phyloP scores from a whole-genome alignment of 2,888 invertebrate genomes.

The Cerceris ruficornis region DNA sequence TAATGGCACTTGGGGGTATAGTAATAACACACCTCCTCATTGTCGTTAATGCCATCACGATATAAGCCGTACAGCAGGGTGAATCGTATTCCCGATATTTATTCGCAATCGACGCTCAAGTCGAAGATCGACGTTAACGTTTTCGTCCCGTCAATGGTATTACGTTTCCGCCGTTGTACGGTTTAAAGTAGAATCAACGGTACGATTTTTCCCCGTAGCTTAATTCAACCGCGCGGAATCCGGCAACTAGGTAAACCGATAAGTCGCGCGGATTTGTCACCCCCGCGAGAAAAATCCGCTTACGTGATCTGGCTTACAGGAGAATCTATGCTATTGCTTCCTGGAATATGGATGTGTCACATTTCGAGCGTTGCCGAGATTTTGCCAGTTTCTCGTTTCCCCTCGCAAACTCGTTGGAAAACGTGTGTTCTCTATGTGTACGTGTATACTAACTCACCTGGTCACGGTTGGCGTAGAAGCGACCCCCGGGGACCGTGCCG shows the following conservation, averaged over 20 bases:
- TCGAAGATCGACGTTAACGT: no score
- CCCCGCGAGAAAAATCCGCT: conserved; percentile 62
- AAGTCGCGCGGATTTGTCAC: conserved; percentile 62
- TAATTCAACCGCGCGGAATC: conserved; percentile 54
- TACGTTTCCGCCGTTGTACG: conserved; percentile 1
- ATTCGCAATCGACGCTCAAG: no score
- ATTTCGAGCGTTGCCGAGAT: conserved; percentile 31
- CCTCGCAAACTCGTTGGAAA: conserved; percentile 43
- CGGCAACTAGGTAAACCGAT: conserved; percentile 61
- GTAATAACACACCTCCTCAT: conserved; percentile 23
- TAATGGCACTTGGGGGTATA: conserved; percentile 48
- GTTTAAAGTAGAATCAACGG: conserved; percentile 2
- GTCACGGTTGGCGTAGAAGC: conserved; percentile 76
- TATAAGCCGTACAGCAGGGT: no score
- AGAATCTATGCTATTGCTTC: conserved; percentile 53
- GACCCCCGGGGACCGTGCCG: conserved; percentile 76
- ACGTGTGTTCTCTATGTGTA: neutral
- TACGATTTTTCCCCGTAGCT: neutral
- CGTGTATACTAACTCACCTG: conserved; percentile 67
- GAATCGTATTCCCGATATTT: no score
- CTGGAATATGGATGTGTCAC: conserved; percentile 61
- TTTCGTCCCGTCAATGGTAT: neutral
- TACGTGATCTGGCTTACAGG: conserved; percentile 53
- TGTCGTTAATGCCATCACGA: neutral
- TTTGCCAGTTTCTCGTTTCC: conserved; percentile 22